phyloP scores from a whole-genome alignment of 2,888 invertebrate species.

The Piscicola geometra region DNA sequence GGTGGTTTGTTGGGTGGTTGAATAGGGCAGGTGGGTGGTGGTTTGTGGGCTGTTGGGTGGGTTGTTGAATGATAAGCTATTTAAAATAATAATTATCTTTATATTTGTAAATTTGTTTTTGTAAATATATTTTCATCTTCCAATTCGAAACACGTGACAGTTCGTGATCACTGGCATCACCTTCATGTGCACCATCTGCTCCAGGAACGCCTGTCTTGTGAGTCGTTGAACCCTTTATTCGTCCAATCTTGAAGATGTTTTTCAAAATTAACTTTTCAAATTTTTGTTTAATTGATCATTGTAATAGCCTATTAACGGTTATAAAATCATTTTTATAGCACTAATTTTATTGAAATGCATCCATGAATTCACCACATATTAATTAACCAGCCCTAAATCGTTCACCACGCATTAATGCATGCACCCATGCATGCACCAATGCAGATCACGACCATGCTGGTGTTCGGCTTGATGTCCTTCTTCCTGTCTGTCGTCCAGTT shows the following conservation, averaged over 20 bases:
- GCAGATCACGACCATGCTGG: constrained; percentile 19
- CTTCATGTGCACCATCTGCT: constrained; percentile 5
- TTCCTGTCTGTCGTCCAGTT: constrained; percentile 5
- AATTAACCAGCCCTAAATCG: no score
- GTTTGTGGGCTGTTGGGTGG: no score
- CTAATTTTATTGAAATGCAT: no score
- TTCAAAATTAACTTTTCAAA: no score
- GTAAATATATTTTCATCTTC: background rate
- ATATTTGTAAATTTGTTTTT: background rate
- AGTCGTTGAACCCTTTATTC: background rate
- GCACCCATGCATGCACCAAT: background rate
- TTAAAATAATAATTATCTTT: background rate
- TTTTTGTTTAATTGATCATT: no score
- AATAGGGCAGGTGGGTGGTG: no score
- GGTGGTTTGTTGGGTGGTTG: no score
- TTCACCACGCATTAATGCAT: background rate
- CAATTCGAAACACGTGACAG: no score
- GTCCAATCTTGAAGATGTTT: no score
- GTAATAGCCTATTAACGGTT: no score
- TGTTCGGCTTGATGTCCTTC: constrained; percentile 18
- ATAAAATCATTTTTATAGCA: no score
- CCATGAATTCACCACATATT: no score
- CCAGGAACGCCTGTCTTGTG: constrained; percentile 14
- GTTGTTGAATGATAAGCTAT: background rate
- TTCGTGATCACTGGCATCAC: constrained; percentile 5